Percentiles rank a stretch among this genome's conserved stretches.
phyloP scores from a whole-genome alignment of 2,888 invertebrate species.

The Andrena praecox region DNA sequence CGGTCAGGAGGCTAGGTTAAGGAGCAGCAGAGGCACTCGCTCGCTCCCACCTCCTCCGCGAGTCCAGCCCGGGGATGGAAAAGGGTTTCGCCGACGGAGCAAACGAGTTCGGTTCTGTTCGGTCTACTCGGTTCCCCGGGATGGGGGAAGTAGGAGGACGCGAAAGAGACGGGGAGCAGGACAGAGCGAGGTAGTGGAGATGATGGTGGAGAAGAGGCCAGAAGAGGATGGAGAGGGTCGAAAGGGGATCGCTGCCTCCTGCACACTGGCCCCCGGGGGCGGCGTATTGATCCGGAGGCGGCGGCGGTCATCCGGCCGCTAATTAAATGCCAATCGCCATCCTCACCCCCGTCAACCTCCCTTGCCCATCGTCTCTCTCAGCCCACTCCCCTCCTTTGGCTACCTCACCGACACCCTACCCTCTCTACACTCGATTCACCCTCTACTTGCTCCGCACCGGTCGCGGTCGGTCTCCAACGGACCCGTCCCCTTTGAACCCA shows the following conservation, averaged over 20 bases:
- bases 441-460: slow-evolving; percentile 75
- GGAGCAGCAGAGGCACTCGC: slow-evolving; percentile 67
- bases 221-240: slow-evolving; percentile 64
- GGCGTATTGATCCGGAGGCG: slow-evolving; percentile 85
- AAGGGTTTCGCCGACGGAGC: slow-evolving; percentile 74
- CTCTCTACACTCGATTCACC: slow-evolving; percentile 78
- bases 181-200: slow-evolving; percentile 55
- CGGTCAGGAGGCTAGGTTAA: slow-evolving; percentile 80
- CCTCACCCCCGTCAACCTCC: slow-evolving; percentile 77
- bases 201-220: slow-evolving; percentile 58
- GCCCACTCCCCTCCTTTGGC: slow-evolving; percentile 35
- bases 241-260: slow-evolving; percentile 81
- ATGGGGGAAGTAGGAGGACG: slow-evolving; percentile 61
- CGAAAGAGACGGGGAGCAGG: slow-evolving; percentile 58
- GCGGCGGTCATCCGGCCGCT: slow-evolving; percentile 85
- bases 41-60: slow-evolving; percentile 17
- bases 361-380: slow-evolving; percentile 61
- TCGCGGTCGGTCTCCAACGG: slow-evolving; percentile 73
- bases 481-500: slow-evolving; percentile 77
- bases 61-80: slow-evolving; percentile 58
- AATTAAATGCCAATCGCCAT: slow-evolving; percentile 85
- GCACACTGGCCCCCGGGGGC: slow-evolving; percentile 83
- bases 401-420: slow-evolving; percentile 41
- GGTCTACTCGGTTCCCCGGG: slow-evolving; percentile 59
- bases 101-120: slow-evolving; percentile 74